Base-by-base conservation (phyloP, 2,113 vertebrate genomes). In the Aegithalos caudatus region DNA sequence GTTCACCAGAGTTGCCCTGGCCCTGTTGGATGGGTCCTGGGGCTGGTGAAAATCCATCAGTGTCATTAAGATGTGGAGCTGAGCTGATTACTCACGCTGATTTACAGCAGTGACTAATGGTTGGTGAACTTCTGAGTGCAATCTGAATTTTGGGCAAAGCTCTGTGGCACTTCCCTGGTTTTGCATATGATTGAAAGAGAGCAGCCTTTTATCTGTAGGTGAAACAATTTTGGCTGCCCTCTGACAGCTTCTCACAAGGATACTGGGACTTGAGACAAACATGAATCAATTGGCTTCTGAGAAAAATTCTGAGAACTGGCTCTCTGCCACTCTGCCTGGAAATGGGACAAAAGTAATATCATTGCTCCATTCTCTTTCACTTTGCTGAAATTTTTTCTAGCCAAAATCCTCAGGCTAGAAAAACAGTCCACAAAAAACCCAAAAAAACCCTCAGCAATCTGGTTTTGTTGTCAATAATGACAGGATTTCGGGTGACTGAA, bases 191-290 rank as follows among this genome's bases (percentile, higher is more conserved):
- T 23, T 48, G 81, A 84, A 86, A 44, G 7, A 0, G 31, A 78
- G 29, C 35, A n/a, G 23, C 57, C 45, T 89, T 88, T 91, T 33
- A 37, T 85, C 50, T 87, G 45, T 29, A 72, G 89, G 91, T 82
- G 65, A 87, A 94, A 66, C 31, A 91, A 66, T 88, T 81, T 73
- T 83, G 96, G 81, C 92, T 95, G 91, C 83, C 72, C 83, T 92
- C 81, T 86, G 83, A 81, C 92, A 95, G 86, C 73, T 92, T 67
- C 77, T 94, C 48, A 67, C 57, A 84, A 74, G 86, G 86, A 71
- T 94, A 44, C 78, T 94, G 73, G 57, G 57, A 61, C 61, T 71
- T 79, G 83, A 92, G 57, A 94, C 61, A 53, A 57, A 56, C 77
- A 53, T 44, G 70, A 92, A 91, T 86, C 83, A 81, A n/a, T 38